Conservation (phyloP, 2,797 vertebrate species). For the Gallirallus australis region DNA sequence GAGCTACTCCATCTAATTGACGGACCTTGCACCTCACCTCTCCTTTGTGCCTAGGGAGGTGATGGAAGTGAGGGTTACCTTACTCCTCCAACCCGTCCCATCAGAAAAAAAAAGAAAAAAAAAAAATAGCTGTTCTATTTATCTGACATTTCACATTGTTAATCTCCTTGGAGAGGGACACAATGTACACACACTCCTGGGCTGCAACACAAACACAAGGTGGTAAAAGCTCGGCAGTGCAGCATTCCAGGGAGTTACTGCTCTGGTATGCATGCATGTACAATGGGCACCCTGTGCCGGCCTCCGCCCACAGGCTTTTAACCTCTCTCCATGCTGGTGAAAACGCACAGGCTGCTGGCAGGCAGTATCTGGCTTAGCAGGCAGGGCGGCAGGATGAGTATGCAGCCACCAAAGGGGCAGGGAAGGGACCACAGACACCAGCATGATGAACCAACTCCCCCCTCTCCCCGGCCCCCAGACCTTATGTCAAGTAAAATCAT, state of each 20-base stretch:
- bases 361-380: neutral
- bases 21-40: neutral
- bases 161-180: slow-evolving; percentile 9
- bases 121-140: neutral
- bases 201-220: slow-evolving; percentile 60
- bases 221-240: slow-evolving; percentile 59
- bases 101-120: neutral
- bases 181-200: slow-evolving; percentile 16
- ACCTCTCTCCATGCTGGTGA: neutral
- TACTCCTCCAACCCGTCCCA: neutral
- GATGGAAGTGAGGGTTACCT: neutral
- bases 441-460: accelerated
- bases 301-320: slow-evolving; percentile 50
- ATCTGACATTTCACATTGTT: slow-evolving; percentile 27
- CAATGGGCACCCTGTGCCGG: slow-evolving; percentile 71
- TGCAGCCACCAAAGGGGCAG: accelerated
- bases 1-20: slow-evolving; percentile 23
- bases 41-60: neutral
- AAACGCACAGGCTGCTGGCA: neutral
- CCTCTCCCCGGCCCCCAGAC: accelerated
- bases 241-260: slow-evolving; percentile 73
- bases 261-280: slow-evolving; percentile 54
- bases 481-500: accelerated
- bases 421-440: neutral
- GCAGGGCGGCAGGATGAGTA: neutral